Evolutionary conservation across 2,113 vertebrate species (phyloP).

Genomic region (Alligator sinensis): DNA sequence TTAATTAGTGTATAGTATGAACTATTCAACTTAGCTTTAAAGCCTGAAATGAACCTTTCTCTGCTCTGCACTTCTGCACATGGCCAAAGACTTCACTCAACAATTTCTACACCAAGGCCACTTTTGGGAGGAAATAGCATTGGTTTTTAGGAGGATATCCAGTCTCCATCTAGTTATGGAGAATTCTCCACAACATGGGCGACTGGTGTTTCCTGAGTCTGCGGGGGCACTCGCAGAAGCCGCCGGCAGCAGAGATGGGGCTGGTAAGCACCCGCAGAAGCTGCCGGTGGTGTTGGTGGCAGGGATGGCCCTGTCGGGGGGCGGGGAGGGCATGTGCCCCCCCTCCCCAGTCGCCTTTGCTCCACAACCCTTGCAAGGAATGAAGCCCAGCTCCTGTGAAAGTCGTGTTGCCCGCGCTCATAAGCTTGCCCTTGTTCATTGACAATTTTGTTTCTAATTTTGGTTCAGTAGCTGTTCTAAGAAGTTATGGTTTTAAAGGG

Average conservation of each 20-base stretch:
- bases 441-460: not conserved
- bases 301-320: too few species aligned
- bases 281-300: too few species aligned
- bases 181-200: not conserved
- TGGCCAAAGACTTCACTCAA: not conserved
- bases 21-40: too few species aligned
- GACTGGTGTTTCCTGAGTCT: too few species aligned
- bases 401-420: not conserved
- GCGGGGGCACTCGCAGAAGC: too few species aligned
- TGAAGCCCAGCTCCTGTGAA: not conserved
- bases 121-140: not conserved
- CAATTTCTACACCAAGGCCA: not conserved
- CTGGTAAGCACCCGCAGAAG: too few species aligned
- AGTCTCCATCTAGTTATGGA: not conserved
- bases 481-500: not conserved
- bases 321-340: too few species aligned
- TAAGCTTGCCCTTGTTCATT: not conserved
- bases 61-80: too few species aligned
- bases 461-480: not conserved
- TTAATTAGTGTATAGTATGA: too few species aligned
- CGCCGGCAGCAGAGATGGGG: too few species aligned
- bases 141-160: fast-evolving
- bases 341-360: too few species aligned
- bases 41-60: too few species aligned
- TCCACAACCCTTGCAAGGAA: not conserved